Evolutionary conservation across 2,888 invertebrate genomes (phyloP), one percentile per base, ranked within the genome.

Genomic region (Cynaeus angustus): DNA sequence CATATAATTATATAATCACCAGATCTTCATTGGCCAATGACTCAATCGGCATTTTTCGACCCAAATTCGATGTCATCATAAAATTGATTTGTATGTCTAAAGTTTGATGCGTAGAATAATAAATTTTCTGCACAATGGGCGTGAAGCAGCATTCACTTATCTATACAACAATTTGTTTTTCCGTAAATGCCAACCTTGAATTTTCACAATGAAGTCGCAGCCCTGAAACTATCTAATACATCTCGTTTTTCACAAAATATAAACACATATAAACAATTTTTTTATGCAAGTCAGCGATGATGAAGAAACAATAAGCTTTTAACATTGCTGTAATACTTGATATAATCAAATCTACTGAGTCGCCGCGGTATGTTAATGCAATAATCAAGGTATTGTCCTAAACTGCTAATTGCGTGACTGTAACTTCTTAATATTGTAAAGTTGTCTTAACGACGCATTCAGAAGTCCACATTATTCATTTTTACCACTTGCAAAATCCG

Each of bases 341-440:
- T 68, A 68, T 33, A 28, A 58, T 56, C 58, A 64, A 64, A 21
- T 50, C 37, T 38, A 46, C 64, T 55, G 48, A 30, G 13, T 66
- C 55, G 61, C 26, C 52, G 14, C 28, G 28, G 43, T 67, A 33
- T 58, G 45, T 43, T 55, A 55, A 48, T 68, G 52, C 61, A 53
- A 50, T 43, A 58, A 58, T 58, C 58, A 58, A 58, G 45, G 59
- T 59, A 59, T 62, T 62, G 68, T 68, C 68, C 55, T 52, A 61
- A 67, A 62, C 52, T 48, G 58, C 56, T 66, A 66, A 66, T 66
- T 66, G 56, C 66, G 66, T 66, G 56, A 37, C 56, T 66, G 48
- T 21, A 46, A 50, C 56, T 64, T 55, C 56, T 64, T 50, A 68
- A 64, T 56, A 68, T 64, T 68, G 56, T 55, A 56, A 68, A 68